These are phyloP conservation scores for Eira barbara DNA, from an alignment of 2,113 vertebrate genomes.

Conservation along the genomic window DNA sequence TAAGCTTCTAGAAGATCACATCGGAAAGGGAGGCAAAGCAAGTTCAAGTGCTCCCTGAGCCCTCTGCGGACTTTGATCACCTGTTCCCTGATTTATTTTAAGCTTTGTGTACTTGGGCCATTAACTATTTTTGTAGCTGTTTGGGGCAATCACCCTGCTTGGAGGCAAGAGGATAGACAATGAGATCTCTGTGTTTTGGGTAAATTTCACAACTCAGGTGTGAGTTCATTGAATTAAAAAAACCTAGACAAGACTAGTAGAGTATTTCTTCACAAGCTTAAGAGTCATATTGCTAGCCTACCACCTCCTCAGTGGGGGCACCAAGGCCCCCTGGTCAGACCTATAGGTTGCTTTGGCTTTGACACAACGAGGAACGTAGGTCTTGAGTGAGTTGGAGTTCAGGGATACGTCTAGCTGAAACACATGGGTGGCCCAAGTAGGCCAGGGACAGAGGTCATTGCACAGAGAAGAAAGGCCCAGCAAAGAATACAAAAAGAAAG, in stretches of 20 bases:
- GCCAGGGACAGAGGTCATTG: slow-evolving; percentile 23
- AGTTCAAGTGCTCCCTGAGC: not conserved
- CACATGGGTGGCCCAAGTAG: slow-evolving; percentile 33
- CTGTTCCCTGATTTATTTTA: slow-evolving; percentile 66
- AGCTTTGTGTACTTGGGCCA: slow-evolving; percentile 44
- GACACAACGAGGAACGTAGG: not conserved
- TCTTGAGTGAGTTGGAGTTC: not conserved
- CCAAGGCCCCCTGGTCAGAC: not conserved
- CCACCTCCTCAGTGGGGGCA: not conserved
- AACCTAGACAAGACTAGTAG: not conserved
- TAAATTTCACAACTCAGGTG: not conserved
- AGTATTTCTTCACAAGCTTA: not conserved
- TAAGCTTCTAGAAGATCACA: not conserved
- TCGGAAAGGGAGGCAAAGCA: not conserved
- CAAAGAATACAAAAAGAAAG: slow-evolving; percentile 34
- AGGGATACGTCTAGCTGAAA: slow-evolving; percentile 16
- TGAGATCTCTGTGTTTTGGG: not conserved
- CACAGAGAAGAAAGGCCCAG: slow-evolving; percentile 39
- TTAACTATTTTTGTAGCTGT: slow-evolving; percentile 58
- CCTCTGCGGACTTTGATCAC: not conserved
- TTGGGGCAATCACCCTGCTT: slow-evolving; percentile 4
- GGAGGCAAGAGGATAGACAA: not conserved
- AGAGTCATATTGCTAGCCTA: not conserved
- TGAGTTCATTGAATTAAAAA: not conserved
- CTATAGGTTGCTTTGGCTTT: not conserved